Conservation (phyloP, 2,113 vertebrate species). For the Nestor notabilis region DNA sequence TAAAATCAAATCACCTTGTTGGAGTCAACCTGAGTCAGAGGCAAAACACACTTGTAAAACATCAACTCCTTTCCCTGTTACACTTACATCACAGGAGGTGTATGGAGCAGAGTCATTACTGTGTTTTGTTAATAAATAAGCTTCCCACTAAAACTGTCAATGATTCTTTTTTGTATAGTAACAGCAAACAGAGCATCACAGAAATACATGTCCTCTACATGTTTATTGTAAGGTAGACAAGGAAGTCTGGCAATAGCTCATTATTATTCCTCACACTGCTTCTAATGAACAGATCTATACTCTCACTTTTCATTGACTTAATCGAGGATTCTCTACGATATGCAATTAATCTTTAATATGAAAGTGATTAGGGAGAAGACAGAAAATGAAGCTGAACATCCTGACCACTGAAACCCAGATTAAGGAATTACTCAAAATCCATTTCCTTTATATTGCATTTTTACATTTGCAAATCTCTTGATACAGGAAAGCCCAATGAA, state of each 20-base stretch:
- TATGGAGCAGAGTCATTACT: neutral
- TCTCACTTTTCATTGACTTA: conserved; percentile 55
- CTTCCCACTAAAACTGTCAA: neutral
- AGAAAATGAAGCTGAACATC: conserved; percentile 12
- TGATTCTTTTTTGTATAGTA: neutral
- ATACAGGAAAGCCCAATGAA: conserved; percentile 23
- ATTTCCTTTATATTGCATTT: conserved; percentile 24
- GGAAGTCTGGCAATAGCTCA: neutral
- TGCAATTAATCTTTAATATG: conserved; percentile 56
- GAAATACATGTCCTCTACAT: neutral
- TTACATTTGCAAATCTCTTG: conserved; percentile 32
- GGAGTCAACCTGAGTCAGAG: neutral
- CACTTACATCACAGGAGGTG: neutral
- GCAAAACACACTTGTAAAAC: neutral
- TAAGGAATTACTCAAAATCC: conserved; percentile 47
- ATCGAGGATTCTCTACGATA: conserved; percentile 58
- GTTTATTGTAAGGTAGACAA: neutral
- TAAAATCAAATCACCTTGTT: neutral
- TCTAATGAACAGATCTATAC: conserved; percentile 30
- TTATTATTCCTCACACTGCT: neutral
- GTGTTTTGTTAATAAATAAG: neutral
- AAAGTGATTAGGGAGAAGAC: conserved; percentile 37
- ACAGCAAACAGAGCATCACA: conserved; percentile 13
- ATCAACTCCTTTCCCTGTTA: neutral
- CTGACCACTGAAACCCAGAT: conserved; percentile 12